These are phyloP conservation scores for Scyliorhinus canicula DNA, from an alignment of 2,797 vertebrate species.

Conservation along the genomic window DNA sequence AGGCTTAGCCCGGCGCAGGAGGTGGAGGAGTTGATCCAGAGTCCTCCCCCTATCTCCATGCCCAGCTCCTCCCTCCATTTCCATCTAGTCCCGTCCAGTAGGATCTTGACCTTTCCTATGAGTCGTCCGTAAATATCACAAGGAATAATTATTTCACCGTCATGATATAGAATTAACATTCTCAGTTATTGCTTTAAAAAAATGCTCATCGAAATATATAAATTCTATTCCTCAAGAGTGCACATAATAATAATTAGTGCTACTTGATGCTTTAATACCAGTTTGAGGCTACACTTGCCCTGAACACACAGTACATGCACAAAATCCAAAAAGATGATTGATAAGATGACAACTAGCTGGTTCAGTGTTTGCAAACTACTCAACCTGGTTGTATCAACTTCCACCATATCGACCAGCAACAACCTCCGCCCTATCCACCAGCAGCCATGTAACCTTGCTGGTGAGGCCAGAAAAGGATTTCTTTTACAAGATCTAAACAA, in stretches of 20 bases:
- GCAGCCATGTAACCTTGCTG: neutral
- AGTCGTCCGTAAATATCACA: too few species aligned
- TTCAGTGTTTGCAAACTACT: neutral
- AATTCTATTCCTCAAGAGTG: neutral
- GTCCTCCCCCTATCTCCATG: too few species aligned
- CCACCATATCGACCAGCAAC: neutral
- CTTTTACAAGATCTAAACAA: too few species aligned
- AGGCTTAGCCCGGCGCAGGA: too few species aligned
- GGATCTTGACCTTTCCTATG: too few species aligned
- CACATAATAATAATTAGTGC: too few species aligned
- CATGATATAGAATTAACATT: neutral
- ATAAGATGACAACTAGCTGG: neutral
- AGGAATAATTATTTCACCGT: neutral
- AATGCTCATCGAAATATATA: neutral
- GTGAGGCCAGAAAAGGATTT: neutral
- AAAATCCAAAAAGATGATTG: neutral
- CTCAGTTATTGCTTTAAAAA: neutral
- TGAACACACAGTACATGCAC: neutral
- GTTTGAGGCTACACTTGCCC: neutral
- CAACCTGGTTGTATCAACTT: neutral
- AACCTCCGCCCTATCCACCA: neutral
- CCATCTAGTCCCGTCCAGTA: too few species aligned
- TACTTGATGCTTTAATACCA: neutral
- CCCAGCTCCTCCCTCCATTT: too few species aligned
- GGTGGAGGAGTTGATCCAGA: too few species aligned